Base-by-base conservation (phyloP, 2,888 invertebrate genomes). In the Agelastica alni region DNA sequence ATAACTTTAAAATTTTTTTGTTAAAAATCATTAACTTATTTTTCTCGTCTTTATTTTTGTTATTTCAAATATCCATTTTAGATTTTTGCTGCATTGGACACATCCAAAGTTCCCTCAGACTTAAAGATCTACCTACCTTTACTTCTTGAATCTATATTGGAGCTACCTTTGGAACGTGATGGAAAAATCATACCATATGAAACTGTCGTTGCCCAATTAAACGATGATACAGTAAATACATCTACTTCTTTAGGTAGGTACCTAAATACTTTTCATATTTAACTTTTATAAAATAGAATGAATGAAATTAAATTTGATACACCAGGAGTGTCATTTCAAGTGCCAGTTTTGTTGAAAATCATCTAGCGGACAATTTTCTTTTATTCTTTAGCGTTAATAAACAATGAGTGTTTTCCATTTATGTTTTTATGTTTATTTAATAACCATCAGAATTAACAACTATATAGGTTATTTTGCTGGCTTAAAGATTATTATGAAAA, bases 171-270 rank as follows among this genome's bases (percentile, higher is more conserved):
- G 6, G 73, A 81, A 31, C 81, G 85, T 58, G 80, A 81, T 3
- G 83, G 76, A 5, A 62, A 69, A 7, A 73, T 86, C 1, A 71
- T 91, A 2, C 71, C 77, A 0, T 84, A 87, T 67, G 86, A 88
- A 69, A 84, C 88, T 1, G 85, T 95, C 13, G 88, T 94, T n/a
- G 83, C 88, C 0, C 82, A 88, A 67, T 81, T 92, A 20, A 89
- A 91, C 68, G 83, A 84, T 46, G 88, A 93, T 62, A 89, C 91
- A 0, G 83, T 91, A 14, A 77, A 80, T 18, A 82, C 83, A 58
- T 74, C 72, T n/a, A 79, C 83, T 9, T 76, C 81, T 30, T 76
- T 92, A 7, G n/a, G n/a, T n/a, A n/a, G n/a, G n/a, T n/a, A n/a
- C n/a, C n/a, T n/a, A n/a, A n/a, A n/a, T n/a, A n/a, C n/a, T n/a